Percentiles rank a stretch among this genome's conserved stretches.
These are phyloP conservation scores for Arothron firmamentum DNA, from an alignment of 2,113 vertebrate species.

Conservation along the genomic window DNA sequence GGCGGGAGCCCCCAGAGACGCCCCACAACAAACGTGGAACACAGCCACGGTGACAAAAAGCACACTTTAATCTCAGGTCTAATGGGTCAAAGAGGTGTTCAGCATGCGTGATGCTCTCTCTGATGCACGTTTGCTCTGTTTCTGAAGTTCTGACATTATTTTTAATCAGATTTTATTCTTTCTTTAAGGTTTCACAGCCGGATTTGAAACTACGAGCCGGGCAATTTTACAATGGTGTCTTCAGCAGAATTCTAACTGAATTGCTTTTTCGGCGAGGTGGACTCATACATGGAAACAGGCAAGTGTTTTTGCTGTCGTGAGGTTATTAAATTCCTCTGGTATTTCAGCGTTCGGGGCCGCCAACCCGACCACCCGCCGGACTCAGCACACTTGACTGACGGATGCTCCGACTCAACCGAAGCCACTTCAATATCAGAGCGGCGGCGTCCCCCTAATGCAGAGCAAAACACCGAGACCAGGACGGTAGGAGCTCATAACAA, in stretches of 20 bases:
- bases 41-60: too few species aligned
- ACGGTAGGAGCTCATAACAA: slow-evolving; percentile 7
- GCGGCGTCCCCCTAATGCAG: slow-evolving; percentile 12
- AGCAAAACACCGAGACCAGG: slow-evolving; percentile 10
- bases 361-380: background rate
- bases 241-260: slow-evolving; percentile 39
- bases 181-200: too few species aligned
- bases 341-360: too few species aligned
- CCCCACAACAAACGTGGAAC: too few species aligned
- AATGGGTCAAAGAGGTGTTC: too few species aligned
- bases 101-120: slow-evolving; percentile 9
- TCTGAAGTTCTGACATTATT: too few species aligned
- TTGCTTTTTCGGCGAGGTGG: slow-evolving; percentile 27
- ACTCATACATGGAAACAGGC: slow-evolving; percentile 18
- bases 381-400: slow-evolving; percentile 26
- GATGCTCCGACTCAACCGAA: slow-evolving; percentile 25
- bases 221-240: too few species aligned
- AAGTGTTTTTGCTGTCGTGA: slow-evolving; percentile 21
- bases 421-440: slow-evolving; percentile 29
- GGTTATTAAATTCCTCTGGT: slow-evolving; percentile 21
- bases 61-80: background rate
- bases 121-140: slow-evolving; percentile 7
- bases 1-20: too few species aligned
- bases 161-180: too few species aligned
- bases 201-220: too few species aligned